Base-by-base conservation (phyloP, 2,113 vertebrate species). In the Gallinago undulata region DNA sequence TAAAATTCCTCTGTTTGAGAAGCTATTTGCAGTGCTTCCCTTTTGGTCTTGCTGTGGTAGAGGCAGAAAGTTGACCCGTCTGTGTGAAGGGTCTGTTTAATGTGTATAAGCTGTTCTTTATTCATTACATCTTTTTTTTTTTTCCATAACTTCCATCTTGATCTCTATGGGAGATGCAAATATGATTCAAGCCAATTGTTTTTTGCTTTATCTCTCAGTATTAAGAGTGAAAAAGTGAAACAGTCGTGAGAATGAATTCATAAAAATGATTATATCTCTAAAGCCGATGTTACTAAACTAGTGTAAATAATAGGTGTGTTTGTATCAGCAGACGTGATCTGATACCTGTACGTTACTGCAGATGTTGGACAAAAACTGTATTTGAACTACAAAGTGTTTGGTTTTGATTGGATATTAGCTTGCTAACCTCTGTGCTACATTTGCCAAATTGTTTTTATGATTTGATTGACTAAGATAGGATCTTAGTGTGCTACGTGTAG, bases 191-290 rank as follows among this genome's bases (percentile, higher is more conserved):
- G 62, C 64, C 35, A 22, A 63, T 91, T 91, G 43, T 82, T 37
- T 37, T 97, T 89, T 92, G 94, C 84, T 77, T 97, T 94, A 39
- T 91, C 78, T 94, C 70, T 70, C 23, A 17, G 64, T 1, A 27
- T 96, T 60, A 56, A 76, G 85, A 94, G 69, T 77, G 57, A 92
- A 90, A 68, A 77, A 81, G 75, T 69, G 81, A 53, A 3, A 8
- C 19, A 59, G 67, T 33, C 67, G 77, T 92, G 92, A 90, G 97
- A 80, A 96, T 69, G 85, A 94, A 97, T 96, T 96, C 33, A 68
- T 84, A 93, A 59, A 78, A 93, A 92, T 27, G 5, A 94, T 92
- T 96, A 7, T 35, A 60, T 91, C 90, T 84, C 87, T 64, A 25
- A 79, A 85, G 69, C 69, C 83, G 51, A 70, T 84, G 45, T 84